phyloP scores from a whole-genome alignment of 2,113 vertebrate species.

The Perca fluviatilis region DNA sequence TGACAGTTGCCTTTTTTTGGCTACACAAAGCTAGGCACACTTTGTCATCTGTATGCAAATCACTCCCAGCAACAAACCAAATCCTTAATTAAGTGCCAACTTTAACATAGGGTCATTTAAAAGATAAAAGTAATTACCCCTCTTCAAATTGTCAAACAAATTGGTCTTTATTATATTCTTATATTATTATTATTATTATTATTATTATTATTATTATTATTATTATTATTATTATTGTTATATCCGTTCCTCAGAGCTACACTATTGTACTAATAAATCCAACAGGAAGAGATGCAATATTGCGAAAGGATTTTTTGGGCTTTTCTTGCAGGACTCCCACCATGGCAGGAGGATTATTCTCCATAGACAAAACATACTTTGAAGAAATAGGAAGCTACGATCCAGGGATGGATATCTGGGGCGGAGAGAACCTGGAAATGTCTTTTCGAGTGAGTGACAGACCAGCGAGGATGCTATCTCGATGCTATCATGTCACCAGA shows the following conservation, averaged over 20 bases:
- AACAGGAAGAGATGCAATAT: neutral
- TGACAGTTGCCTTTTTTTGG: conserved; percentile 33
- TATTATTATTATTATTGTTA: too few species aligned
- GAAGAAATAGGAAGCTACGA: conserved; percentile 99
- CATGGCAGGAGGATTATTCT: conserved; percentile 98
- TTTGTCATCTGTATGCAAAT: conserved; percentile 62
- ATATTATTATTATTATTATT: neutral
- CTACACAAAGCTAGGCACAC: conserved; percentile 9
- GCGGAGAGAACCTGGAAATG: conserved; percentile 99
- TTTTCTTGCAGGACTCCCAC: conserved; percentile 92
- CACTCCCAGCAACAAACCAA: conserved; percentile 47
- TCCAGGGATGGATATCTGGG: conserved; percentile 99
- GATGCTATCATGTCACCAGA: neutral
- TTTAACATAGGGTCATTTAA: conserved; percentile 52
- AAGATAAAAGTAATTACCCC: conserved; percentile 56
- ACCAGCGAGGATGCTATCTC: neutral
- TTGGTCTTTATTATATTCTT: conserved; percentile 47
- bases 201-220: too few species aligned
- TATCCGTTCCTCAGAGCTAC: conserved; percentile 9
- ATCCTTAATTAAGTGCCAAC: conserved; percentile 40
- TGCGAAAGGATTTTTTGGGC: conserved; percentile 9
- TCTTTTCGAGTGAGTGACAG: conserved; percentile 94
- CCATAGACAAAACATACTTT: conserved; percentile 98
- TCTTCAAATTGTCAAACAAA: conserved; percentile 61
- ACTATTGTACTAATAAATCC: conserved; percentile 12